Evolutionary conservation across 2,113 vertebrate species (phyloP), one percentile per base, ranked within the genome.

Genomic region (Amia ocellicauda): DNA sequence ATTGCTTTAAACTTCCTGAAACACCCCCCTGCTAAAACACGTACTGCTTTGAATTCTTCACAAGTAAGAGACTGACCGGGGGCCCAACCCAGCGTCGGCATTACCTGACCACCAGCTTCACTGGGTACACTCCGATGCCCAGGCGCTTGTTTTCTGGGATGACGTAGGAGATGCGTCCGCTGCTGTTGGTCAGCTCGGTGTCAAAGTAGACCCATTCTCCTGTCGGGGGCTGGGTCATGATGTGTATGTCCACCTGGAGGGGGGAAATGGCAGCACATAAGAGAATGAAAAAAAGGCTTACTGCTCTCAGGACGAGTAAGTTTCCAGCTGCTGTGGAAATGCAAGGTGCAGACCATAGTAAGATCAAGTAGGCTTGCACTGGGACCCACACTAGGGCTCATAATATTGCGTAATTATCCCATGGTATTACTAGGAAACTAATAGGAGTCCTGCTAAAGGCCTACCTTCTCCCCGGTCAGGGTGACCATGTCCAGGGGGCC

Each of bases 101-200:
- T 13, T 76, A 98, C 96, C 96, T 95, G 85, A 98, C 94, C 72
- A 99, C 97, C 95, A 98, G 95, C 84, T 98, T 99, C 74, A 98
- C 85, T 0, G 97, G 97, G 76, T 98, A 99, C 20, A 99, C 93
- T 0, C 97, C 97, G 0, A 98, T 91, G 1, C 94, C 92, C 70
- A 99, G 87, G 52, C 87, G 85, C 55, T 84, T 90, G 31, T 75
- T 73, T 65, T 96, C 93, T 0, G 97, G 96, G 68, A 99, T 88
- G 2, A 86, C 78, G 0, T 94, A 98, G n/a, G 91, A 93, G 63
- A 99, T 76, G 0, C 97, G 87, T 2, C 97, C 97, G 0, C 96
- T 98, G 91, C 90, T 94, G 79, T 94, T 99, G 78, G 94, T 97
- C 79, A 97, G 87, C 81, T 97, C 91, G 0, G 94, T 98, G 85